phyloP scores from a whole-genome alignment of 2,797 vertebrate genomes.

The Acropternis orthonyx region DNA sequence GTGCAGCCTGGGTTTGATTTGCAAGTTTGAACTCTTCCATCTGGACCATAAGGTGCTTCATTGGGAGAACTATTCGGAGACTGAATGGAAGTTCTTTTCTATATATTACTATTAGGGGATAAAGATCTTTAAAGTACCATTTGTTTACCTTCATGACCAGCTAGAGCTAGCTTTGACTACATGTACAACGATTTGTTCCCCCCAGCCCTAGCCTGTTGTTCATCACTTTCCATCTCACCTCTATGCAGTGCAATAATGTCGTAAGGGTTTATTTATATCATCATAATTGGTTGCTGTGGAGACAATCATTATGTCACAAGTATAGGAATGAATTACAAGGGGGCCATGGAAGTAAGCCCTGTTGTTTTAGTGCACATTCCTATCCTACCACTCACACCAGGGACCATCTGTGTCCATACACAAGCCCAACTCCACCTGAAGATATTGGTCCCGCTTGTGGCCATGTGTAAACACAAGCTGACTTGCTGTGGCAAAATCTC shows the following conservation, averaged over 20 bases:
- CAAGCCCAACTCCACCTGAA: neutral
- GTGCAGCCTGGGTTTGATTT: neutral
- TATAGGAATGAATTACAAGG: neutral
- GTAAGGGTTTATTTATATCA: slow-evolving; percentile 14
- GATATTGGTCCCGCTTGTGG: neutral
- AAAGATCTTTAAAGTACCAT: neutral
- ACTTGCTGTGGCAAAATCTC: neutral
- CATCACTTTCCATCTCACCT: neutral
- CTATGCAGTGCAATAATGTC: neutral
- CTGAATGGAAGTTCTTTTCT: neutral
- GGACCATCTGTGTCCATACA: neutral
- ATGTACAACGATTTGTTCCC: neutral
- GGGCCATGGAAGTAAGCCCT: neutral
- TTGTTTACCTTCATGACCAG: neutral
- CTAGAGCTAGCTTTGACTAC: neutral
- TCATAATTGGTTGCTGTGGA: slow-evolving; percentile 44
- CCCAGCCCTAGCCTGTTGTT: neutral
- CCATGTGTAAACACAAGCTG: neutral
- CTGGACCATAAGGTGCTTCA: neutral
- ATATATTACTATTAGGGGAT: neutral
- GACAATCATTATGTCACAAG: slow-evolving; percentile 35
- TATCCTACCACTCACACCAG: neutral
- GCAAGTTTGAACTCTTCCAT: neutral
- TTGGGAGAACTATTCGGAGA: neutral
- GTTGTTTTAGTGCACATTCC: neutral